Percentiles rank a stretch among this genome's conserved stretches.
These are phyloP conservation scores for Latheticus oryzae DNA, from an alignment of 2,888 invertebrate genomes.

Conservation along the genomic window DNA sequence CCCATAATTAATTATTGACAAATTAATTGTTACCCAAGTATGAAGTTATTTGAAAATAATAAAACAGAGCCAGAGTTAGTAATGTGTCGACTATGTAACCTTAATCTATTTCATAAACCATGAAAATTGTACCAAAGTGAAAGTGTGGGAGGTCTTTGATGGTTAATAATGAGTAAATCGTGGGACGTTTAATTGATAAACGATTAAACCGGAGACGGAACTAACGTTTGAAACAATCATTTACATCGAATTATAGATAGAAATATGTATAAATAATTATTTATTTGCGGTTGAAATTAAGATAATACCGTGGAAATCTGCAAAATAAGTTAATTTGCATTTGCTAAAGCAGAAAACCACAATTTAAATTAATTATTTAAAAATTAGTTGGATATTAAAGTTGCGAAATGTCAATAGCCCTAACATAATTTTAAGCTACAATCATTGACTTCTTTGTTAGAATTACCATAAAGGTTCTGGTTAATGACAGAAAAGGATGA, in stretches of 20 bases:
- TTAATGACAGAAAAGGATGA: slow-evolving; percentile 20
- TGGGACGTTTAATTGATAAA: slow-evolving; percentile 28
- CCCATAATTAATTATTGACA: slow-evolving; percentile 22
- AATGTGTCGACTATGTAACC: background rate
- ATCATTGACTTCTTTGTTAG: slow-evolving; percentile 50
- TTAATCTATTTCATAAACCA: slow-evolving; percentile 20
- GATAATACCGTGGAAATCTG: too few relatives aligned
- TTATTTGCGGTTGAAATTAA: slow-evolving; percentile 18
- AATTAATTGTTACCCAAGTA: slow-evolving; percentile 16
- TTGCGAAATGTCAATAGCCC: slow-evolving; percentile 47
- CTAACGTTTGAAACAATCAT: too few relatives aligned
- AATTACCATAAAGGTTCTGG: slow-evolving; percentile 43
- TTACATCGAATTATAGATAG: too few relatives aligned
- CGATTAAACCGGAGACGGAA: slow-evolving; percentile 18
- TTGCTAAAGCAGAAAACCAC: slow-evolving; percentile 26
- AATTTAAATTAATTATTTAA: slow-evolving; percentile 27
- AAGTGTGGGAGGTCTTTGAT: slow-evolving; percentile 34
- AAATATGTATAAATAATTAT: too few relatives aligned
- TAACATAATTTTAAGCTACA: slow-evolving; percentile 45
- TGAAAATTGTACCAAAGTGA: slow-evolving; percentile 24
- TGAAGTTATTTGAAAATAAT: background rate
- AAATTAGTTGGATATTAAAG: slow-evolving; percentile 27
- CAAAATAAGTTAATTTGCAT: slow-evolving; percentile 16
- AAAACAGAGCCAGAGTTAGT: background rate
- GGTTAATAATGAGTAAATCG: slow-evolving; percentile 19